Conservation (phyloP, 2,113 vertebrate genomes). For the Geothlypis trichas region DNA sequence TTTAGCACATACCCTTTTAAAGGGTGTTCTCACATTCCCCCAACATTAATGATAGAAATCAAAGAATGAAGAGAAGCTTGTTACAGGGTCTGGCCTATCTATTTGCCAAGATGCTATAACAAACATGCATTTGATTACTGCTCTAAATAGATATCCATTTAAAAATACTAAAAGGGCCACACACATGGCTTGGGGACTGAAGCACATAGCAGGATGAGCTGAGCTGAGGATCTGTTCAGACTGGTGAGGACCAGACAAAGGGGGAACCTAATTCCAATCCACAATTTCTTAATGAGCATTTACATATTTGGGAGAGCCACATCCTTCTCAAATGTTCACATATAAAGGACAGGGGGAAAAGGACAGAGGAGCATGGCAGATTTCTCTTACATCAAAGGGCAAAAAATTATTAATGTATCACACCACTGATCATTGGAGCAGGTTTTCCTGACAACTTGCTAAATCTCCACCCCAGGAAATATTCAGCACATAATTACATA, state of each 20-base stretch:
- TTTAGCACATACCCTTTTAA: not conserved
- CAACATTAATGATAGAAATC: not conserved
- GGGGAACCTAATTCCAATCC: not conserved
- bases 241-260: not conserved
- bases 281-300: not conserved
- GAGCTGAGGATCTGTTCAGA: not conserved
- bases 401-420: not conserved
- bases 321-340: not conserved
- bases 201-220: not conserved
- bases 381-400: not conserved
- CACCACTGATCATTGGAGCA: not conserved
- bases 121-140: not conserved
- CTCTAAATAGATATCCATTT: not conserved
- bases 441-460: not conserved
- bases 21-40: conserved; percentile 25
- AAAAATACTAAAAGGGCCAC: not conserved
- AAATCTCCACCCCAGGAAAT: not conserved
- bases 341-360: not conserved
- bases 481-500: not conserved
- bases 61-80: not conserved
- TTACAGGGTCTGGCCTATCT: not conserved
- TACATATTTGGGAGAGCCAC: not conserved
- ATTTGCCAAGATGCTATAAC: not conserved
- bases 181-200: not conserved
- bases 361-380: not conserved